Evolutionary conservation across 2,888 invertebrate species (phyloP).

Genomic region (Drosophila formosana): DNA sequence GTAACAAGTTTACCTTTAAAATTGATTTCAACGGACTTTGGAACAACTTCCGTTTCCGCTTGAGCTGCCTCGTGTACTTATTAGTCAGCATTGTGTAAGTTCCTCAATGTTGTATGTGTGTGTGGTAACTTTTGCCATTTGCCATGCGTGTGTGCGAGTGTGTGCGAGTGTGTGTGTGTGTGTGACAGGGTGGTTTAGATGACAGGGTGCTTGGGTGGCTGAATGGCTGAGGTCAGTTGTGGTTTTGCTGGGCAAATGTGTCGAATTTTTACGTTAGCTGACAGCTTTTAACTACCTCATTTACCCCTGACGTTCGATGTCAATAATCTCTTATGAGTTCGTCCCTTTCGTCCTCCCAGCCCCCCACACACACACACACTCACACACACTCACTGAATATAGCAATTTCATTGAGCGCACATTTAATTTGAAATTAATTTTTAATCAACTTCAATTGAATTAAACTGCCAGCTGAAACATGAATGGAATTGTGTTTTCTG

Average conservation of each 20-base stretch:
- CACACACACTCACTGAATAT: slow-evolving; percentile 17
- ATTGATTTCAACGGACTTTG: slow-evolving; percentile 78
- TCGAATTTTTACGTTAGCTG: slow-evolving; percentile 42
- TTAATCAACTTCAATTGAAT: slow-evolving; percentile 74
- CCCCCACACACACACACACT: background rate
- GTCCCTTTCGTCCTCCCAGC: background rate
- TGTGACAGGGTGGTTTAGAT: background rate
- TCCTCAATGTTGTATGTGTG: slow-evolving; percentile 6
- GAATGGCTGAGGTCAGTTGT: slow-evolving; percentile 17
- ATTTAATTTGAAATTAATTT: slow-evolving; percentile 78
- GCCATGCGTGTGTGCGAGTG: slow-evolving; percentile 11
- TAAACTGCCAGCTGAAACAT: slow-evolving; percentile 51
- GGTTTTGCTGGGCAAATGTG: slow-evolving; percentile 26
- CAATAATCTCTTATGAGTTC: slow-evolving; percentile 34
- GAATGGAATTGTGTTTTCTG: slow-evolving; percentile 23
- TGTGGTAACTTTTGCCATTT: slow-evolving; percentile 61
- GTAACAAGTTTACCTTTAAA: slow-evolving; percentile 74
- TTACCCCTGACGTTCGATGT: slow-evolving; percentile 49
- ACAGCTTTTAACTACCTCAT: slow-evolving; percentile 47
- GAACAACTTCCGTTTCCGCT: slow-evolving; percentile 78
- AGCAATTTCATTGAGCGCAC: slow-evolving; percentile 66
- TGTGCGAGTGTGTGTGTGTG: slow-evolving; percentile 7
- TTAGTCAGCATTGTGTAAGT: slow-evolving; percentile 56
- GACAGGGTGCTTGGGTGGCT: background rate
- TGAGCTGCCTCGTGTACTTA: slow-evolving; percentile 55